Conservation (phyloP, 2,113 vertebrate species). For the Halcyon senegalensis region DNA sequence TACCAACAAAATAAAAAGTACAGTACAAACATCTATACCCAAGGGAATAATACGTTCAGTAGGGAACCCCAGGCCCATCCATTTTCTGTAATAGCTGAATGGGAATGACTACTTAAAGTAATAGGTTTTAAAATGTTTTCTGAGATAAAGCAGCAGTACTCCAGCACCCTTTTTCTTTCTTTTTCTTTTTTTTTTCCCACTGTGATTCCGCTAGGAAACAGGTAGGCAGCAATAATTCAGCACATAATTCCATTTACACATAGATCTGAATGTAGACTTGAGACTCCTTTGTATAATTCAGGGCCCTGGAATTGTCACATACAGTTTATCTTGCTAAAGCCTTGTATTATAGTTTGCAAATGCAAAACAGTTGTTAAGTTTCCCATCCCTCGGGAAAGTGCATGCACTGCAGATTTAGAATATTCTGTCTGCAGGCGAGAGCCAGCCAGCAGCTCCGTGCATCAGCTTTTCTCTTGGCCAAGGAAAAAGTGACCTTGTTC, state of each 20-base stretch:
- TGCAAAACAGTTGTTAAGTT: constrained; percentile 5
- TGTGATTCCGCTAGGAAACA: constrained; percentile 16
- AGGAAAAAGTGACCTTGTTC: constrained; percentile 7
- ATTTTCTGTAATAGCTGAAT: constrained; percentile 50
- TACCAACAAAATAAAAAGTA: constrained; percentile 3
- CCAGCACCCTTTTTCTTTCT: neutral
- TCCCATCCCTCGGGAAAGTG: constrained; percentile 5
- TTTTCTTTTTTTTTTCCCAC: neutral
- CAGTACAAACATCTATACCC: constrained; percentile 20
- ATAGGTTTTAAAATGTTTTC: constrained; percentile 54
- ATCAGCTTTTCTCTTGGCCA: constrained; percentile 22
- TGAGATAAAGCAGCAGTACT: constrained; percentile 47
- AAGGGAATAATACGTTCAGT: constrained; percentile 22
- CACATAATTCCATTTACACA: constrained; percentile 7
- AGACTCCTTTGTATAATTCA: neutral
- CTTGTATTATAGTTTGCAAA: neutral
- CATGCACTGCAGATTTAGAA: neutral
- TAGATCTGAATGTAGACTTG: neutral
- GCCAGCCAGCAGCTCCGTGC: neutral
- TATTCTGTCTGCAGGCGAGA: neutral
- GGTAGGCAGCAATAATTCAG: neutral
- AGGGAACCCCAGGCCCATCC: constrained; percentile 19
- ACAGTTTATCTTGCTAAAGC: neutral
- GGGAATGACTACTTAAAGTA: constrained; percentile 63
- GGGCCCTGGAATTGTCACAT: neutral